A percentile compares a stretch with the other conserved stretches of the same genome.
phyloP scores from a whole-genome alignment of 2,888 invertebrate species.

The Toxonevra muliebris region DNA sequence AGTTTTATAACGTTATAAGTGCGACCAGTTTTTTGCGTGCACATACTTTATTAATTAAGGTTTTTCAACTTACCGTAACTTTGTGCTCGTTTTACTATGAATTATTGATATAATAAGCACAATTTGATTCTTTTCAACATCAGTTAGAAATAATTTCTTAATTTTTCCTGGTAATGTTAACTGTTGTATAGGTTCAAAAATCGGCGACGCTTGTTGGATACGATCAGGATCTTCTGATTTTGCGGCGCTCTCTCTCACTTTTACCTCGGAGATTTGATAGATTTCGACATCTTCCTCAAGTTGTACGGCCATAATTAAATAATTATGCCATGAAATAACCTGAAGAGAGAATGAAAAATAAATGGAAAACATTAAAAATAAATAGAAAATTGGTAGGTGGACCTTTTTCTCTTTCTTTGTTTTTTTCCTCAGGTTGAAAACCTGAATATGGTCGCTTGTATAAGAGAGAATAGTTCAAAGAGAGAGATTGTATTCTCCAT shows the following conservation, averaged over 20 bases:
- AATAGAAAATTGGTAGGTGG: too few relatives aligned
- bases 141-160: slow-evolving; percentile 48
- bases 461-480: too few relatives aligned
- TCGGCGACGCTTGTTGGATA: slow-evolving; percentile 30
- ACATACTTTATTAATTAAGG: too few relatives aligned
- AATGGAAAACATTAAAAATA: too few relatives aligned
- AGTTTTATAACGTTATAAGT: too few relatives aligned
- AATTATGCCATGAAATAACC: slow-evolving; percentile 53
- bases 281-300: slow-evolving; percentile 53
- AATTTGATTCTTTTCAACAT: slow-evolving; percentile 45
- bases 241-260: slow-evolving; percentile 37
- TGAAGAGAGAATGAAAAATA: slow-evolving; percentile 22
- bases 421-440: too few relatives aligned
- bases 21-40: too few relatives aligned
- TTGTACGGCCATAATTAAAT: slow-evolving; percentile 51
- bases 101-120: slow-evolving; percentile 50
- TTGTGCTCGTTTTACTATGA: slow-evolving; percentile 47
- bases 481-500: too few relatives aligned
- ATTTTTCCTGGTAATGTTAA: slow-evolving; percentile 49
- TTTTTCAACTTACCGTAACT: slow-evolving; percentile 41
- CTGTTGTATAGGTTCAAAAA: slow-evolving; percentile 54
- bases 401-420: too few relatives aligned
- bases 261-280: slow-evolving; percentile 50
- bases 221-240: slow-evolving; percentile 29
- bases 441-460: too few relatives aligned